Conservation (phyloP, 2,888 invertebrate genomes). For the Platynereis dumerilii region DNA sequence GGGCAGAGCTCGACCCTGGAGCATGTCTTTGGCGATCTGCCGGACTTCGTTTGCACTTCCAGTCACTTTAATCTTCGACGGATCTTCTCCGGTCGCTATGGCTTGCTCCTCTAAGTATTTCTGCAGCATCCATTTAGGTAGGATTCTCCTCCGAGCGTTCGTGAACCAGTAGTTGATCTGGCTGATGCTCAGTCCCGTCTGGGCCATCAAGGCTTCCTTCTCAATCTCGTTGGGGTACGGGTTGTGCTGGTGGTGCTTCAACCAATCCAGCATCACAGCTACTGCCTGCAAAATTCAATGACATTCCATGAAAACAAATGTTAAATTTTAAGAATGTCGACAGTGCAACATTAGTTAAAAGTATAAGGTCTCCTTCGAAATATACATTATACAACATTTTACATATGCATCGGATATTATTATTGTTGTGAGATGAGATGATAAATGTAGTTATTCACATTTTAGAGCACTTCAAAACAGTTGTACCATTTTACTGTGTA, state of each 20-base stretch:
- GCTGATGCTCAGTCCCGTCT: slow-evolving; percentile 61
- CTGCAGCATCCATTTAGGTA: slow-evolving; percentile 59
- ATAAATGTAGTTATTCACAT: too few species aligned
- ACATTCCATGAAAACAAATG: too few species aligned
- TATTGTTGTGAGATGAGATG: too few species aligned
- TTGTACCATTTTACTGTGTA: too few species aligned
- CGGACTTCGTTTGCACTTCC: slow-evolving; percentile 5
- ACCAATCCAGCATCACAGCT: slow-evolving; percentile 62
- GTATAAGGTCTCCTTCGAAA: too few species aligned
- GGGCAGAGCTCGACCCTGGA: neutral
- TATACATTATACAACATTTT: too few species aligned
- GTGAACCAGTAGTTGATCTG: slow-evolving; percentile 65
- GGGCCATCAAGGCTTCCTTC: slow-evolving; percentile 61
- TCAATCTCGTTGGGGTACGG: slow-evolving; percentile 64
- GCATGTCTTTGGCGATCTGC: neutral
- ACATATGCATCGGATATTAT: too few species aligned
- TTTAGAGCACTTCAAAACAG: too few species aligned
- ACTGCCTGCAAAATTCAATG: slow-evolving; percentile 55
- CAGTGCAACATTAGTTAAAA: too few species aligned
- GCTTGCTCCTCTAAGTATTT: slow-evolving; percentile 22
- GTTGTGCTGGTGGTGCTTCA: slow-evolving; percentile 61
- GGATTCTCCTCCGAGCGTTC: slow-evolving; percentile 61
- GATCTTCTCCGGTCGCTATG: slow-evolving; percentile 11
- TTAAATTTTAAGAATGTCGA: too few species aligned
- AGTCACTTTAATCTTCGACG: slow-evolving; percentile 10